Conservation (phyloP, 53 echinoderm and acorn worm species). For the Mesocentrotus franciscanus region DNA sequence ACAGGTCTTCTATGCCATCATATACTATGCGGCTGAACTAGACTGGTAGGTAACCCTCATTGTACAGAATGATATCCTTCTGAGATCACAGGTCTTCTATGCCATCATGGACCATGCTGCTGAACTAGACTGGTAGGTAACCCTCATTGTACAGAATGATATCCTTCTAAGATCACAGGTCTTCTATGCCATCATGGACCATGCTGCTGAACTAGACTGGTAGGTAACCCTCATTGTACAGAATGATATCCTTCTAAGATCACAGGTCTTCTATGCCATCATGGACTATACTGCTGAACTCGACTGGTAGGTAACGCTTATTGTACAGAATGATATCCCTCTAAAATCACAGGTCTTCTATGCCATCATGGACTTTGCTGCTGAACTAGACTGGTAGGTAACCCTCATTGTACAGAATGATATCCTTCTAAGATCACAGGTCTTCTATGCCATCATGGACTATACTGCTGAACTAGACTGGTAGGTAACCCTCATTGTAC, state of each 20-base stretch:
- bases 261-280: slow-evolving; percentile 82
- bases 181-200: slow-evolving; percentile 86
- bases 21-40: slow-evolving; percentile 91
- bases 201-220: slow-evolving; percentile 97
- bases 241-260: slow-evolving; percentile 84
- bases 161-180: slow-evolving; percentile 85
- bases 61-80: slow-evolving; percentile 86
- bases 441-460: slow-evolving; percentile 88
- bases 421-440: slow-evolving; percentile 82
- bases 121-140: slow-evolving; percentile 92
- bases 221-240: slow-evolving; percentile 72
- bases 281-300: slow-evolving; percentile 93
- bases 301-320: slow-evolving; percentile 81
- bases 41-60: slow-evolving; percentile 80
- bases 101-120: slow-evolving; percentile 92
- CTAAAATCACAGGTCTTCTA: slow-evolving; percentile 82
- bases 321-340: slow-evolving; percentile 84
- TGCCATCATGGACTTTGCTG: slow-evolving; percentile 89
- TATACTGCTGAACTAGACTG: slow-evolving; percentile 94
- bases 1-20: slow-evolving; percentile 83
- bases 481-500: slow-evolving; percentile 72
- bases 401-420: slow-evolving; percentile 74
- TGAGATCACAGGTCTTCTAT: slow-evolving; percentile 80
- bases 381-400: slow-evolving; percentile 94
- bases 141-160: slow-evolving; percentile 72